Conservation (phyloP, 1,140 invertebrate genomes). For the Sweltsa coloradensis region DNA sequence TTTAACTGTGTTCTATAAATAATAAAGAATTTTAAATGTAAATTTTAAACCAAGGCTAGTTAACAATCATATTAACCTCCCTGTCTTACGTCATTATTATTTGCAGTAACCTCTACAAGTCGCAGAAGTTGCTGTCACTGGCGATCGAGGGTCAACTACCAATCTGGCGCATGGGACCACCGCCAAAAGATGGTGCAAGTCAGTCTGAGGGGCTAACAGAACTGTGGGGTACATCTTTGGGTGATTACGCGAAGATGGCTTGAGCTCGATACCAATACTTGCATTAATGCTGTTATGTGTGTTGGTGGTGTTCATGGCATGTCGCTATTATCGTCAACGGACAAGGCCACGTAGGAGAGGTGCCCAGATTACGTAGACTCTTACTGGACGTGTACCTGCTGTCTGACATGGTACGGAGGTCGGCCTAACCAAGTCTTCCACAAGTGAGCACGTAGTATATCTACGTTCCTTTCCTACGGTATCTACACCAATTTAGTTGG, state of each 20-base stretch:
- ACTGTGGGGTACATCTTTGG: conserved; percentile 3
- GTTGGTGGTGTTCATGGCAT: conserved; percentile 8
- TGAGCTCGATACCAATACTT: conserved; percentile 3
- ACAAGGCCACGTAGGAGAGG: conserved; percentile 18
- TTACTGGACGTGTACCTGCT: conserved; percentile 13
- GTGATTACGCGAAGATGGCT: conserved; percentile 6
- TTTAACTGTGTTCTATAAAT: no score
- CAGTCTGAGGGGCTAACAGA: conserved; percentile 11
- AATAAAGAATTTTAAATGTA: not conserved
- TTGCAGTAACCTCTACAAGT: conserved; percentile 55
- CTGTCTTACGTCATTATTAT: conserved; percentile 10
- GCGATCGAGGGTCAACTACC: conserved; percentile 31
- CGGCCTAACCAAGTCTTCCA: no score
- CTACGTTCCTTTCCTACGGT: no score
- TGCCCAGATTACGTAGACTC: conserved; percentile 8
- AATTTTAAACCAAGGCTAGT: no score
- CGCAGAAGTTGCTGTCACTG: conserved; percentile 54
- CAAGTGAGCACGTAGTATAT: no score
- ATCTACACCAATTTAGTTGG: no score
- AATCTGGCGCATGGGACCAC: conserved; percentile 19
- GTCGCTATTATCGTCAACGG: conserved; percentile 16
- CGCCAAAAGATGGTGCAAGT: conserved; percentile 10
- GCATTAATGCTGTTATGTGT: conserved; percentile 4
- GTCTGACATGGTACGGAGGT: no score
- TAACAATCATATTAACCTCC: not conserved